Evolutionary conservation across 2,888 invertebrate genomes (phyloP).

Genomic region (Heliconius aoede): DNA sequence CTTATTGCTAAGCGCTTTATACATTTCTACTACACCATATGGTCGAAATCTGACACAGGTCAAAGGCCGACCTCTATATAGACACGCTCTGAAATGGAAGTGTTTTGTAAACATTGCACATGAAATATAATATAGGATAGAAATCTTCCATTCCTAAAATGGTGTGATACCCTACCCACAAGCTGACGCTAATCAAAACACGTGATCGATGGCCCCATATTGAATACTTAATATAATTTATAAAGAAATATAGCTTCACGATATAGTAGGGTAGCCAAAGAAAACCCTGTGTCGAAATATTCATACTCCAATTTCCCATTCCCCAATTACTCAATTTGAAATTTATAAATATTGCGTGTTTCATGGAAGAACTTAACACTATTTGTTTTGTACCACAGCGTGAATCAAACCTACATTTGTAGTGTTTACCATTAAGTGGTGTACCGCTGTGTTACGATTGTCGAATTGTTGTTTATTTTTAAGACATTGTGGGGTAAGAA

Average conservation of each 20-base stretch:
- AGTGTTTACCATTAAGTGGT: too few species aligned
- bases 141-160: conserved; percentile 34
- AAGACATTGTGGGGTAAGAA: too few species aligned
- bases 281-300: too few species aligned
- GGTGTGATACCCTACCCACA: conserved; percentile 13
- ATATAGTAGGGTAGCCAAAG: neutral
- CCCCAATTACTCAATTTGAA: too few species aligned
- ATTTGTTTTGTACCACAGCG: too few species aligned
- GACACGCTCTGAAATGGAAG: neutral
- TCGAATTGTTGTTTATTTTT: too few species aligned
- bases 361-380: too few species aligned
- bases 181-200: conserved; percentile 35
- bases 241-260: neutral
- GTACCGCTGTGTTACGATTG: too few species aligned
- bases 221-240: conserved; percentile 5
- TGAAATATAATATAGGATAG: conserved; percentile 25
- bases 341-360: too few species aligned
- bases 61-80: conserved; percentile 4
- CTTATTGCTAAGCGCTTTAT: neutral
- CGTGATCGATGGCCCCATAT: conserved; percentile 21
- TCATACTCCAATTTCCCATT: too few species aligned
- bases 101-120: conserved; percentile 27
- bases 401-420: too few species aligned
- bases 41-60: neutral
- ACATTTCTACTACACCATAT: conserved; percentile 1